Base-by-base conservation (phyloP, 2,113 vertebrate species). In the Urocynchramus pylzowi region DNA sequence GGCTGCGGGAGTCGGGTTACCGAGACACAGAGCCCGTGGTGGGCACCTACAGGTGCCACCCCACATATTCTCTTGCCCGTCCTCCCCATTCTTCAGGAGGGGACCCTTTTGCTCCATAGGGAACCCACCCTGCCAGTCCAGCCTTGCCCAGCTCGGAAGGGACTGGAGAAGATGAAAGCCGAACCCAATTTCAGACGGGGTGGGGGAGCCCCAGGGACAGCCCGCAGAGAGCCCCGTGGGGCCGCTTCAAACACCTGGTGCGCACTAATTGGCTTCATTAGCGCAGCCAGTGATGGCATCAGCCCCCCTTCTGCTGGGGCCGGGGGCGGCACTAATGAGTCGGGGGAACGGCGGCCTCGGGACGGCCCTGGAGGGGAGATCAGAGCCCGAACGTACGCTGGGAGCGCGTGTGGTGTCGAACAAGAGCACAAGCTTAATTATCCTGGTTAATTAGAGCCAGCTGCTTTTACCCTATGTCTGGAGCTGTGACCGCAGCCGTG, bases 21-120 rank as follows among this genome's bases (percentile, higher is more conserved):
- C 3, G 12, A 11, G 63, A 3, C 8, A 4, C 44, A 1, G 21
- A 10, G 68, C 16, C 16, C 60, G 9, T 1, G 13, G 7, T 0
- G 30, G 61, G 50, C 45, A 39, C 57, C 39, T 7, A 1, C 16
- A 28, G 35, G 27, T 26, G 44, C 27, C 52, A 5, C 21, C 13
- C 9, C 5, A 9, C 30, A 11, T 23, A 7, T 47, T 28, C 37
- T 20, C 2, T 1, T 41, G 27, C 9, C 54, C 8, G 57, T 42
- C 33, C 27, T 49, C 21, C 31, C 28, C 2, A 2, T 13, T 49
- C 31, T 26, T 9, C 12, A 5, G 59, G 47, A 73, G 16, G 19
- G n/a, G 18, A 3, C 23, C 7, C 10, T 22, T 39, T 7, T 27
- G 19, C 37, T 13, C 53, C 44, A 4, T 0, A 2, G 49, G 15